Evolutionary conservation across 2,888 invertebrate species (phyloP).

Genomic region (Callyntrura sp.): DNA sequence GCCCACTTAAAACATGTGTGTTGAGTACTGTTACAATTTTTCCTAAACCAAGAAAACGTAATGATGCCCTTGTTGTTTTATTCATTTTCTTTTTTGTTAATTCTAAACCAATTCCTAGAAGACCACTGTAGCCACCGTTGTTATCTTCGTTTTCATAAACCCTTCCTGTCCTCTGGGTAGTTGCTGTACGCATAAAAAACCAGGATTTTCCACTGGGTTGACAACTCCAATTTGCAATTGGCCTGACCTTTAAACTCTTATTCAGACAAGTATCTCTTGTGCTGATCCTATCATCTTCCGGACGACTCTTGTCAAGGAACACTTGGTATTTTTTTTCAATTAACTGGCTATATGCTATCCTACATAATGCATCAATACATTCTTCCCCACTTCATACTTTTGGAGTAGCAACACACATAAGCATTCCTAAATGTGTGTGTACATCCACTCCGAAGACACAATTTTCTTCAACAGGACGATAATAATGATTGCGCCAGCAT

Average conservation of each 20-base stretch:
- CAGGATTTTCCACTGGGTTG: background rate
- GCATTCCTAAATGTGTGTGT: background rate
- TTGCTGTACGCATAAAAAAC: background rate
- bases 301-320: background rate
- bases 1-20: background rate
- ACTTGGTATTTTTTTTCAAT: background rate
- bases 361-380: background rate
- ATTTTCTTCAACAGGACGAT: background rate
- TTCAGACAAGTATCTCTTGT: background rate
- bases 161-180: background rate
- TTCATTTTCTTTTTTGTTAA: background rate
- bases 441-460: background rate
- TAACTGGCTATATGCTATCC: background rate
- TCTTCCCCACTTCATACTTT: background rate
- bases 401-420: background rate
- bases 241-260: background rate
- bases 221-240: background rate
- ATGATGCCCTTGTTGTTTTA: background rate
- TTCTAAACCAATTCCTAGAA: background rate
- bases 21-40: constrained; percentile 5
- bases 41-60: too few relatives aligned
- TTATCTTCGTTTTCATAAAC: background rate
- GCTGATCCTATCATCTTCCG: background rate
- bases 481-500: constrained; percentile 37
- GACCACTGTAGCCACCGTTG: background rate